phyloP scores from a whole-genome alignment of 2,888 invertebrate species.

The Athalia cordata region DNA sequence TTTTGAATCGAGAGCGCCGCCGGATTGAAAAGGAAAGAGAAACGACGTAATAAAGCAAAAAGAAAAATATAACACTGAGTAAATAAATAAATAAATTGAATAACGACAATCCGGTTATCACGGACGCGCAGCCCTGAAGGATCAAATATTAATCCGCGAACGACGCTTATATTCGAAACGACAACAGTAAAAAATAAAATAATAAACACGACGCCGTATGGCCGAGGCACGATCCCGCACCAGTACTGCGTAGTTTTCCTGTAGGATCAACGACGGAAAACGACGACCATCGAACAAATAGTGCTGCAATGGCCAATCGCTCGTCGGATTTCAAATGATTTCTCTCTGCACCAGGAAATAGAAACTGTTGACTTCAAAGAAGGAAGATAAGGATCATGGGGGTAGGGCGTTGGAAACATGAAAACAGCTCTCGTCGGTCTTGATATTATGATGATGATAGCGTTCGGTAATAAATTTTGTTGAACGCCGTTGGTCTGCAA shows the following conservation, averaged over 20 bases:
- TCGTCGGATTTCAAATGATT: not conserved
- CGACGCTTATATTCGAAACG: slow-evolving; percentile 2
- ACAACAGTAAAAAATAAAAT: not conserved
- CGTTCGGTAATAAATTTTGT: too few species aligned
- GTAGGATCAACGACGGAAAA: not conserved
- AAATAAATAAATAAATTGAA: slow-evolving; percentile 21
- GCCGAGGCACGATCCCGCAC: not conserved
- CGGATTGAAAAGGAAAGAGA: not conserved
- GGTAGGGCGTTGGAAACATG: too few species aligned
- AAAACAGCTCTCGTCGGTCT: too few species aligned
- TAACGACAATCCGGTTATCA: slow-evolving; percentile 19
- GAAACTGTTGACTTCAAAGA: too few species aligned
- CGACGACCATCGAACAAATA: not conserved
- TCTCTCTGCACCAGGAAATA: not conserved
- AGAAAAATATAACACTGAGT: not conserved
- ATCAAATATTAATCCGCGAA: slow-evolving; percentile 25
- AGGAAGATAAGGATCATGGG: too few species aligned
- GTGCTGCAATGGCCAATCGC: not conserved
- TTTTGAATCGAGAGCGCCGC: too few species aligned
- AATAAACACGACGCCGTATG: not conserved
- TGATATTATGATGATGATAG: too few species aligned
- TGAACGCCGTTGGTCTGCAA: not conserved
- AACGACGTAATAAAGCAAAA: not conserved
- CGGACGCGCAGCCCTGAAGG: not conserved
- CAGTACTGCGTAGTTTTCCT: not conserved